These are phyloP conservation scores for Nestor notabilis DNA, from an alignment of 2,113 vertebrate genomes.

Conservation along the genomic window DNA sequence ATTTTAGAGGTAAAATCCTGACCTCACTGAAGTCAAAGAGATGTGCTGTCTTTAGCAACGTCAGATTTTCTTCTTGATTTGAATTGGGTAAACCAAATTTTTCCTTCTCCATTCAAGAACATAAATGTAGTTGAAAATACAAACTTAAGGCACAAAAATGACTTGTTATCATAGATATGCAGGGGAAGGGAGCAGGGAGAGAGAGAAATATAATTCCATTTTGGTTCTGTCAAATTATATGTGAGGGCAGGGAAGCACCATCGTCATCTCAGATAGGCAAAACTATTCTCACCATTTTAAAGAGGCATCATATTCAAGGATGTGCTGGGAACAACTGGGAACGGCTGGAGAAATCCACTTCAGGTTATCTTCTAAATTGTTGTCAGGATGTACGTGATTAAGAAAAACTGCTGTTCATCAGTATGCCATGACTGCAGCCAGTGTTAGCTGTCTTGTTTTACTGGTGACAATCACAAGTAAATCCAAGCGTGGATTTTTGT, in stretches of 20 bases:
- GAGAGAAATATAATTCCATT: neutral
- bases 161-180: neutral
- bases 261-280: neutral
- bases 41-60: neutral
- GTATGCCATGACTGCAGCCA: neutral
- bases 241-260: neutral
- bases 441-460: neutral
- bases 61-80: slow-evolving; percentile 30
- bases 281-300: neutral
- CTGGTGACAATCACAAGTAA: neutral
- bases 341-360: neutral
- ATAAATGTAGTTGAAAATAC: neutral
- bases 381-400: neutral
- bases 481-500: neutral
- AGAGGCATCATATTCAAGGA: neutral
- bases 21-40: slow-evolving; percentile 19
- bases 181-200: neutral
- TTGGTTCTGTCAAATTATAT: neutral
- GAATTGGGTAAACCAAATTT: slow-evolving; percentile 18
- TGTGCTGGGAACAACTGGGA: neutral
- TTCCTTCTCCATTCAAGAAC: neutral
- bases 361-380: neutral
- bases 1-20: slow-evolving; percentile 33
- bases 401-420: neutral
- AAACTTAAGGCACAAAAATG: neutral